Evolutionary conservation across 2,113 vertebrate species (phyloP), one percentile per base, ranked within the genome.

Genomic region (Neogale vison): DNA sequence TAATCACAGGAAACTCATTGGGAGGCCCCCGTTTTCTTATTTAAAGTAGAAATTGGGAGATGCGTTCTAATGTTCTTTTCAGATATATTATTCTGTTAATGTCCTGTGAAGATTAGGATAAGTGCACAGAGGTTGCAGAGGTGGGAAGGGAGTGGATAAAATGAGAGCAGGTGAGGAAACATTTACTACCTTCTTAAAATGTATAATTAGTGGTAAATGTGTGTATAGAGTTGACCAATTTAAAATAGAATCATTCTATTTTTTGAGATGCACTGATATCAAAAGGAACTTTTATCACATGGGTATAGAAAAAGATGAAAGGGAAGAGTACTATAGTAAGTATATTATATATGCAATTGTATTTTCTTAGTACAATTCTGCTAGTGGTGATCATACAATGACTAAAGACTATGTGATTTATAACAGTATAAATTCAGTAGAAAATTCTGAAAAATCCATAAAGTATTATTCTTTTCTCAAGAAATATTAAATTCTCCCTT

Each of bases 221-320:
- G 11, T 67, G 42, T 31, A 6, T 86, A 34, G 45, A 84, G 11
- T 59, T 91, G 52, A 31, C 67, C 95, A 86, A 47, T 61, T 95
- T 23, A 84, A 95, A 81, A 91, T 93, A n/a, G 34, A 93, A 96
- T 47, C 20, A 89, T 45, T 42, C 4, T 87, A 61, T 50, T 94
- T 18, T 94, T 93, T 81, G 71, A 74, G 55, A 76, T 85, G 24
- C 18, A 31, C 24, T 82, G 26, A 80, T 87, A 87, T 47, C 2
- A 81, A 59, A 96, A 77, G 18, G 88, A 61, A 94, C 69, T 94
- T 96, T 50, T 85, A 88, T 74, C 34, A 72, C 52, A n/a, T 86
- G 23, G 13, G 7, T 71, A 10, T 79, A 72, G 71, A 96, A 17
- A 94, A 93, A 94, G 72, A 90, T 36, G 67, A 91, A 93, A 7